A percentile compares a stretch with the other conserved stretches of the same genome.
Evolutionary conservation across 1,140 invertebrate genomes (phyloP).

Genomic region (Drosophila sechellia): DNA sequence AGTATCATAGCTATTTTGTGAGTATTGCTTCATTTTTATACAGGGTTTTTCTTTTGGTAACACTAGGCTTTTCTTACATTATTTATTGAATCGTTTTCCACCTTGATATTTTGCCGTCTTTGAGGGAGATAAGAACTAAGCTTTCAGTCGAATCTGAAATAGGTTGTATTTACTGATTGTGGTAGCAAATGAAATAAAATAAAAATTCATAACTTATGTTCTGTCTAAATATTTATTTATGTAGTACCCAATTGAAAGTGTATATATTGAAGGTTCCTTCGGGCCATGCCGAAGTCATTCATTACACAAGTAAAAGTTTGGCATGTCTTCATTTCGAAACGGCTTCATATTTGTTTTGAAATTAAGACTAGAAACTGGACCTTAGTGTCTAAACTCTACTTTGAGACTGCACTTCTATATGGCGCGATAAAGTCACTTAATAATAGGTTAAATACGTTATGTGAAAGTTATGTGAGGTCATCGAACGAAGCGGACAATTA

Average conservation of each 20-base stretch:
- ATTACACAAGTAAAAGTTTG: conserved; percentile 37
- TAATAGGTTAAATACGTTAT: conserved; percentile 1
- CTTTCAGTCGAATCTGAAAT: conserved; percentile 54
- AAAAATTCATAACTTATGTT: conserved; percentile 61
- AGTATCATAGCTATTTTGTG: conserved; percentile 85
- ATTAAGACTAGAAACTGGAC: conserved; percentile 49
- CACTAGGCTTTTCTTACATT: conserved; percentile 39
- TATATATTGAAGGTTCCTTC: conserved; percentile 48
- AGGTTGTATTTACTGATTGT: conserved; percentile 63
- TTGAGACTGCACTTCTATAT: conserved; percentile 20
- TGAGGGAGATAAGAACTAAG: conserved; percentile 28
- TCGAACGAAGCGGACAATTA: conserved; percentile 42
- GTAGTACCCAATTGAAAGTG: conserved; percentile 37
- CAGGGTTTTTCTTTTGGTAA: conserved; percentile 62
- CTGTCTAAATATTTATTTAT: conserved; percentile 55
- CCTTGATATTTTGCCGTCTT: conserved; percentile 51
- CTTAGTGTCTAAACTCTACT: conserved; percentile 36
- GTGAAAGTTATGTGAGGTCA: neutral
- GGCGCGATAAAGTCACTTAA: conserved; percentile 30
- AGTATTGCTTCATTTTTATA: conserved; percentile 84
- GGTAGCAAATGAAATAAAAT: conserved; percentile 52
- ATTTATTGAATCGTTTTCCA: conserved; percentile 38
- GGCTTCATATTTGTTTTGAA: conserved; percentile 19
- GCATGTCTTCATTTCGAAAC: conserved; percentile 25
- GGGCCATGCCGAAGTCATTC: conserved; percentile 34